phyloP scores from a whole-genome alignment of 2,888 invertebrate genomes.

The Hermodice carunculata region DNA sequence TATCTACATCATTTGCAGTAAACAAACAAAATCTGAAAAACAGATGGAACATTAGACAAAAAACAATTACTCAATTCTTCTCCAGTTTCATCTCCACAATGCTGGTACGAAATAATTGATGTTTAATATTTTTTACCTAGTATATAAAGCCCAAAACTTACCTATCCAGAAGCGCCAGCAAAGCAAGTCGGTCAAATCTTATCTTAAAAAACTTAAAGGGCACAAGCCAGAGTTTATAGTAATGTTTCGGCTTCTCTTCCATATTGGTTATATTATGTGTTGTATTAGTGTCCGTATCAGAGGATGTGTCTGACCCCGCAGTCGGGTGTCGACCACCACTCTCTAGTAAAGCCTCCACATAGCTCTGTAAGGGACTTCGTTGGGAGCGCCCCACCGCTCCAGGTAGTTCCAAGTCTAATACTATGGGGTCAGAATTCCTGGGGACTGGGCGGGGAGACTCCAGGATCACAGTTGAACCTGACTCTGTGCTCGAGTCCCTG shows the following conservation, averaged over 20 bases:
- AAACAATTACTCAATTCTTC: no score
- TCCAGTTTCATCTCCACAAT: no score
- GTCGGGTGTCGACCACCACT: slow-evolving; percentile 18
- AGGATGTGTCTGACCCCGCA: background rate
- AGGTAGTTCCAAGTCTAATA: slow-evolving; percentile 27
- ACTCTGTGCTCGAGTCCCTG: slow-evolving; percentile 58
- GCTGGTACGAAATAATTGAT: no score
- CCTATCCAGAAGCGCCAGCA: slow-evolving; percentile 91
- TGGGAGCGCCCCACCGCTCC: slow-evolving; percentile 24
- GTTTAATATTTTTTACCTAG: no score
- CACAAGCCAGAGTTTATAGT: slow-evolving; percentile 83
- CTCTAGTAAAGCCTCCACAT: slow-evolving; percentile 52
- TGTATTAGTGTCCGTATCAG: background rate
- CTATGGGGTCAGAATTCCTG: background rate
- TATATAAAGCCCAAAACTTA: slow-evolving; percentile 40
- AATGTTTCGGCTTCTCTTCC: slow-evolving; percentile 72
- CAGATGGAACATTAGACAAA: no score
- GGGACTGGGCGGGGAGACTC: slow-evolving; percentile 53
- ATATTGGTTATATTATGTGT: slow-evolving; percentile 28
- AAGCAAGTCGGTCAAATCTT: slow-evolving; percentile 90
- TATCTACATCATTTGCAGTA: no score
- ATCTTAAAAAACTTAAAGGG: slow-evolving; percentile 80
- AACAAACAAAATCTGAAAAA: no score
- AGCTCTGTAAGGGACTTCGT: slow-evolving; percentile 44
- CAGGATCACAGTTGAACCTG: slow-evolving; percentile 69